Evolutionary conservation across 2,797 vertebrate genomes (phyloP).

Genomic region (Macrochelys suwanniensis): DNA sequence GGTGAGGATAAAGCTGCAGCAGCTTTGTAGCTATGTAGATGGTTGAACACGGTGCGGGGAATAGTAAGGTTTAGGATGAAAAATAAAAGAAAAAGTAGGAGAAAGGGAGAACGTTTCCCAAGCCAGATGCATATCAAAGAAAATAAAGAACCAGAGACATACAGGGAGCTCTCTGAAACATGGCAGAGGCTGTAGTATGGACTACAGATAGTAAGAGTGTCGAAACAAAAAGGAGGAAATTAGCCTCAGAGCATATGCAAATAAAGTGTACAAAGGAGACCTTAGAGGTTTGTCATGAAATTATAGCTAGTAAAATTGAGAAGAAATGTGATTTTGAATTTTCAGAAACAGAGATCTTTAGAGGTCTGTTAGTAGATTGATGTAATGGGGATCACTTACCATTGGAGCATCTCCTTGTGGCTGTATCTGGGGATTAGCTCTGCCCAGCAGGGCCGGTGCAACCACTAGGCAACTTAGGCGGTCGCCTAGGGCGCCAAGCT

Average conservation of each 20-base stretch:
- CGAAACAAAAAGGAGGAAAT: conserved; percentile 53
- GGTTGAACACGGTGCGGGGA: neutral
- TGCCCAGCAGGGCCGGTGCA: neutral
- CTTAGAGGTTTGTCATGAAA: conserved; percentile 47
- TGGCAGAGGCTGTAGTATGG: conserved; percentile 57
- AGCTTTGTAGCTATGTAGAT: conserved; percentile 20
- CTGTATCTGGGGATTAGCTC: neutral
- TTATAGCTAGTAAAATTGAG: conserved; percentile 55
- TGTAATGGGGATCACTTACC: too few species aligned
- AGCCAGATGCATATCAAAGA: conserved; percentile 57
- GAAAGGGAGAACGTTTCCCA: conserved; percentile 38
- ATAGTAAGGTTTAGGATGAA: conserved; percentile 60
- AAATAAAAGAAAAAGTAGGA: conserved; percentile 51
- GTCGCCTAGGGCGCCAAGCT: too few species aligned
- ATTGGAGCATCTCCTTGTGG: too few species aligned
- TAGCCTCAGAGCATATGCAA: conserved; percentile 44
- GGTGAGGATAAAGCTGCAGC: neutral
- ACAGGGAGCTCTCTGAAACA: conserved; percentile 24
- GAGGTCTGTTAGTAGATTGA: conserved; percentile 12
- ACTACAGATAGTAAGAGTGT: conserved; percentile 46
- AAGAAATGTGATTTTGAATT: conserved; percentile 54
- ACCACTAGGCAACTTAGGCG: too few species aligned
- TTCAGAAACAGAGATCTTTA: conserved; percentile 39
- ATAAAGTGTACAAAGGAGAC: conserved; percentile 56
- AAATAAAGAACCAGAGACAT: conserved; percentile 56